phyloP scores from a whole-genome alignment of 2,113 vertebrate genomes.

The Rana temporaria region DNA sequence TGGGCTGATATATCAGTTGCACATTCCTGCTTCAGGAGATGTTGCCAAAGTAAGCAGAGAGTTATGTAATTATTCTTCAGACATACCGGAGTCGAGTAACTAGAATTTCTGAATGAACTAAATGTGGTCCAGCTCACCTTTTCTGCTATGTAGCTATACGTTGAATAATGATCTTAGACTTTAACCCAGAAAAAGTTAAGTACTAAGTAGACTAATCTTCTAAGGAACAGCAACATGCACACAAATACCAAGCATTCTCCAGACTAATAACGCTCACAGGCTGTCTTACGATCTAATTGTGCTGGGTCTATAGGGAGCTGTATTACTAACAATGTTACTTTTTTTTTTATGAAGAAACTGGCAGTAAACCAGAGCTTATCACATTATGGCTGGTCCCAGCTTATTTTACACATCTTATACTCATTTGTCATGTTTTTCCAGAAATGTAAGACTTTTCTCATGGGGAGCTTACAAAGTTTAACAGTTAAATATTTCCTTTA shows the following conservation, averaged over 20 bases:
- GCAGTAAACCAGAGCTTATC: neutral
- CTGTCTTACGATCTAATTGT: neutral
- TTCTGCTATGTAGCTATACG: neutral
- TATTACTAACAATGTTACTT: neutral
- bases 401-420: neutral
- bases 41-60: constrained; percentile 20
- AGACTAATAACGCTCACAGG: neutral
- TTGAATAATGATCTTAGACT: neutral
- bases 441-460: neutral
- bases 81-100: constrained; percentile 9
- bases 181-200: neutral
- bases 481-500: neutral
- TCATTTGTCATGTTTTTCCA: neutral
- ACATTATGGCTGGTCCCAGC: neutral
- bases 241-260: neutral
- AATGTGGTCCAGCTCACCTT: constrained; percentile 8
- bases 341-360: neutral
- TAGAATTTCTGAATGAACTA: constrained; percentile 8
- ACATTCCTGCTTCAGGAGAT: constrained; percentile 19
- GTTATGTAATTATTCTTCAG: constrained; percentile 42
- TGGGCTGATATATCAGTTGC: constrained; percentile 23
- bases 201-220: no score
- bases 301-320: neutral
- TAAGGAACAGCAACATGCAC: neutral
- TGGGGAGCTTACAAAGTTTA: neutral